These are phyloP conservation scores for Loxodonta africana DNA, from an alignment of 2,113 vertebrate genomes.

Conservation along the genomic window DNA sequence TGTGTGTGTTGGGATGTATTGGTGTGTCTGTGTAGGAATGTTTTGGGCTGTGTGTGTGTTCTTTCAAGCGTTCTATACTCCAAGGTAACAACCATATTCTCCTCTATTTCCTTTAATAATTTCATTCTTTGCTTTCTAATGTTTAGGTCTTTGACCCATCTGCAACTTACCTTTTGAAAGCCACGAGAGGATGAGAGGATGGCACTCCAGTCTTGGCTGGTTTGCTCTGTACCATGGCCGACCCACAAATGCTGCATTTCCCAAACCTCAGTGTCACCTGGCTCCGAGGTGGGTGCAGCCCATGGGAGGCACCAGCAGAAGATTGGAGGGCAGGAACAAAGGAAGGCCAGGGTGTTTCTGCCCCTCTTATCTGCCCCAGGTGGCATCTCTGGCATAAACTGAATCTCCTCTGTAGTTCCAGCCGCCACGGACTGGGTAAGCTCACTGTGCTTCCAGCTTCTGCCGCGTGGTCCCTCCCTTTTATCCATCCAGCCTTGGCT, in stretches of 20 bases:
- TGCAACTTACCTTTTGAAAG: background rate
- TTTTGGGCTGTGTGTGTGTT: too few species aligned
- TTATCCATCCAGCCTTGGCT: background rate
- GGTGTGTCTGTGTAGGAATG: too few species aligned
- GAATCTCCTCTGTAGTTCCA: too few species aligned
- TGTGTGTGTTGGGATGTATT: too few species aligned
- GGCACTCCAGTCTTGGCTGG: background rate
- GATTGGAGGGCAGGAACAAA: background rate
- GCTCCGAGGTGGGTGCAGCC: background rate
- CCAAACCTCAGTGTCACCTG: background rate
- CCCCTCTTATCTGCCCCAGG: background rate
- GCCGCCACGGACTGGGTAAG: too few species aligned
- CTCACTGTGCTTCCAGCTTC: background rate
- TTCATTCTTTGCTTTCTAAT: background rate
- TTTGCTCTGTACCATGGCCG: background rate
- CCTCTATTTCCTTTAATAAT: background rate
- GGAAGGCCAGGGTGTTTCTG: background rate
- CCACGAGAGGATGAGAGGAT: too few species aligned
- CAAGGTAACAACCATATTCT: background rate
- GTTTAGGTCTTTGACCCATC: background rate
- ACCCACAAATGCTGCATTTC: background rate
- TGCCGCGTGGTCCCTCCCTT: background rate
- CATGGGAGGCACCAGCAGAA: background rate
- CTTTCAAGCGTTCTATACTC: too few species aligned
- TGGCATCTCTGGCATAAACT: background rate